Evolutionary conservation across 2,797 vertebrate genomes (phyloP), one percentile per base, ranked within the genome.

Genomic region (Simalia tracyae): DNA sequence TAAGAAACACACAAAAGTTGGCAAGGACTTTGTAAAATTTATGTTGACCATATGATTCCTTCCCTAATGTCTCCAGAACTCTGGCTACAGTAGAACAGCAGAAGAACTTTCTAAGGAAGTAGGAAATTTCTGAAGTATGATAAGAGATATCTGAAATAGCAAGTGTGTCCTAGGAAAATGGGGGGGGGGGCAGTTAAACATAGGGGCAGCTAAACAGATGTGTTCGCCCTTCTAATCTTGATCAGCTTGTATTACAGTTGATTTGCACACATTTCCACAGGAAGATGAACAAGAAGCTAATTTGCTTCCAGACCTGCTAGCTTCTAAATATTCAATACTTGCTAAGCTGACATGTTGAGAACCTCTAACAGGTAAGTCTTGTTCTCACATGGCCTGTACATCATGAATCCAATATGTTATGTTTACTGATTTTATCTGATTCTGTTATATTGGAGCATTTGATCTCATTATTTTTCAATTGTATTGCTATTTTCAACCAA

Each of bases 1-100:
- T 4, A 63, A 92, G 91, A 91, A 92, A 90, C 54, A 88, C 54
- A 6, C 61, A 26, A 57, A 86, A 93, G 93, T 91, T 88, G 85
- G 92, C 85, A 89, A 86, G 57, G 93, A 86, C 93, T 89, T 94
- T 93, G 92, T 93, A 86, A 94, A 66, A 54, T 15, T 0, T 36
- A 91, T 92, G 94, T 15, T 89, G 94, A 93, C 42, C 89, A 36
- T 63, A 46, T 91, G 87, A 92, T 46, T 24, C 36, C 72, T 46
- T 81, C 8, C 36, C 36, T 15, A 68, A 63, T 11, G 3, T 87
- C 36, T 46, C 42, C 28, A 54, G 60, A 91, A 90, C 61, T 9
- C 15, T 42, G 26, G n/a, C 15, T 8, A n/a, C 28, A 15, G 36
- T 7, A 10, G 5, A 46, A 36, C 7, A 9, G 7, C 9, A 36